Base-by-base conservation (phyloP, 1,140 invertebrate genomes). In the Drosophila jambulina region DNA sequence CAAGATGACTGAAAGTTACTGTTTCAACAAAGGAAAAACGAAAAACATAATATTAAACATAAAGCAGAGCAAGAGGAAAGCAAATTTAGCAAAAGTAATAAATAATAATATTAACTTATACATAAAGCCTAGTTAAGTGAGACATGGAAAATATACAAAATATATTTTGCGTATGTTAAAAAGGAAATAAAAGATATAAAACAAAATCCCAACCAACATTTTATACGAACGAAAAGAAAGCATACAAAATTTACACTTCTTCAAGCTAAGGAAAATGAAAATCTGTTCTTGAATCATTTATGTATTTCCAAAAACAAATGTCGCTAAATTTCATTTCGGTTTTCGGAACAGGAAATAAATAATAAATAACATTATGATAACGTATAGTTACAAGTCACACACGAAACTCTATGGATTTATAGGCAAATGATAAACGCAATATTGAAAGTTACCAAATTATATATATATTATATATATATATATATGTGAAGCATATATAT, bases 1-100 rank as follows among this genome's bases (percentile, higher is more conserved):
- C 80, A 87, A 85, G 81, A 88, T 79, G 85, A 88, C 85, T 88
- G 85, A 90, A 88, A 85, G 85, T 88, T 88, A 88, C 85, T 88
- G 85, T 87, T 87, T 87, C 85, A 88, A 90, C 75, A 77, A 75
- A 27, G 17, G 21, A 56, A 57, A 57, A 83, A 79, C 53, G 45
- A 69, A 75, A 75, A 64, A 60, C 21, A 43, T 48, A 53, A 62
- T 49, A 45, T 36, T 54, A 54, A 54, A 54, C 51, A 23, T 38
- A 38, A 38, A 40, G 51, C 56, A 23, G 46, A 58, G 23, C 40
- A 40, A 83, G 75, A 71, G 49, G 29, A 77, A 64, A 72, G 38
- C 25, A 65, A 74, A 53, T 75, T 67, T 75, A 86, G 79, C 64
- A 86, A 78, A 86, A 65, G 81, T 69, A 86, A 87, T 82, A 85